Evolutionary conservation across 2,113 vertebrate species (phyloP).

Genomic region (Callipepla squamata): DNA sequence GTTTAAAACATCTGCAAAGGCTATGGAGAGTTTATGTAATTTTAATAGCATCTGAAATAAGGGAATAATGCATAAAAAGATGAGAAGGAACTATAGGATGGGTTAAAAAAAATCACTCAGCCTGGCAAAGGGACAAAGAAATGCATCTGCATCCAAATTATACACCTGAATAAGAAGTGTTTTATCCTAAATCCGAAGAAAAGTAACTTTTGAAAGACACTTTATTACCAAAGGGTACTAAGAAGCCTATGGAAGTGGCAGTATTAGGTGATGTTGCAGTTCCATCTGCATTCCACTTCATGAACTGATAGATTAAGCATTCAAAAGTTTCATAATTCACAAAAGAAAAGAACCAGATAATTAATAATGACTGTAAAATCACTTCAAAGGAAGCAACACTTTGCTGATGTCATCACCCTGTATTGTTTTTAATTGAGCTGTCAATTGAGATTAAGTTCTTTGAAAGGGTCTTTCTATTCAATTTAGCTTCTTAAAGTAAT

Average conservation of each 20-base stretch:
- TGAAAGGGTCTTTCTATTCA: conserved; percentile 29
- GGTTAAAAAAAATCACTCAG: background rate
- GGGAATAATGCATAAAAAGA: background rate
- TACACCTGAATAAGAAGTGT: background rate
- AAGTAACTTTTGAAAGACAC: background rate
- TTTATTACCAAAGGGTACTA: background rate
- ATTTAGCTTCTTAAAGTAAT: conserved; percentile 52
- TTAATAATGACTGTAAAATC: background rate
- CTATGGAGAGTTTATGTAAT: background rate
- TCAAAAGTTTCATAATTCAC: background rate
- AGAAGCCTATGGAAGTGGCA: background rate
- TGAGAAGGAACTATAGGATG: background rate
- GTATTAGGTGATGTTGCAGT: background rate
- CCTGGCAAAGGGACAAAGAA: background rate
- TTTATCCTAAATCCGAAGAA: background rate
- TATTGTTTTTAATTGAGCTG: conserved; percentile 20
- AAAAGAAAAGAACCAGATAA: background rate
- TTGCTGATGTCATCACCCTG: background rate
- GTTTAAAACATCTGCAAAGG: background rate
- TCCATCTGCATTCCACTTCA: background rate
- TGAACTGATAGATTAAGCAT: background rate
- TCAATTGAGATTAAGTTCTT: conserved; percentile 37
- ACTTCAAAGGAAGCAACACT: background rate
- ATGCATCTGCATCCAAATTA: background rate
- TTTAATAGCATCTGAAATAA: background rate